Conservation (phyloP, 2,797 vertebrate species). For the Sebastiscus tertius region DNA sequence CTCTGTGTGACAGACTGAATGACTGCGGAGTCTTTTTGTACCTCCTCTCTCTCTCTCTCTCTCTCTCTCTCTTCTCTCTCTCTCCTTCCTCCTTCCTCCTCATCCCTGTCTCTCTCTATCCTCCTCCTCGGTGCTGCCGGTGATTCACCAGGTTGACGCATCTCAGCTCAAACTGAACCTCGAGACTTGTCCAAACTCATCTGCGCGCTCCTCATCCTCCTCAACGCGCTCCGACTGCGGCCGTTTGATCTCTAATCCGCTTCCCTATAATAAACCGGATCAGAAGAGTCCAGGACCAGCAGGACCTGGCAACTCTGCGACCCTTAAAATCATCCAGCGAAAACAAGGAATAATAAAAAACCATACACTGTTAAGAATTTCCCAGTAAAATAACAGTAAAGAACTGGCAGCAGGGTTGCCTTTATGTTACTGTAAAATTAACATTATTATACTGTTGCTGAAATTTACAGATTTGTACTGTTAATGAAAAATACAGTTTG, state of each 20-base stretch:
- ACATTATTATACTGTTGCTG: no score
- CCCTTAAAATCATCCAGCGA: slow-evolving; percentile 4
- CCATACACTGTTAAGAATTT: no score
- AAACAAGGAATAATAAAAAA: no score
- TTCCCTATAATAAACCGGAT: slow-evolving; percentile 47
- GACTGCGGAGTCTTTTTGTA: slow-evolving; percentile 82
- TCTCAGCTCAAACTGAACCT: slow-evolving; percentile 65
- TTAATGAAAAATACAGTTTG: no score
- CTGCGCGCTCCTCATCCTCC: slow-evolving; percentile 35
- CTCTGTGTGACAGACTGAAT: slow-evolving; percentile 73
- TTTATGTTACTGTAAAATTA: no score
- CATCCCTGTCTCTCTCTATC: slow-evolving; percentile 64
- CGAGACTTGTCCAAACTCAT: slow-evolving; percentile 79
- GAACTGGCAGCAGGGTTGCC: no score
- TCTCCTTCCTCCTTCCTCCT: slow-evolving; percentile 50
- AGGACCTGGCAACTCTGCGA: slow-evolving; percentile 4
- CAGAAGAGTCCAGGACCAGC: slow-evolving; percentile 12
- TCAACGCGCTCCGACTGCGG: slow-evolving; percentile 17
- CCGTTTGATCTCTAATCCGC: slow-evolving; percentile 73
- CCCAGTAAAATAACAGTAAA: no score
- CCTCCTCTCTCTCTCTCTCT: slow-evolving; percentile 47
- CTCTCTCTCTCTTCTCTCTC: slow-evolving; percentile 26
- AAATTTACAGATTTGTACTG: no score
- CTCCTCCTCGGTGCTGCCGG: slow-evolving; percentile 56
- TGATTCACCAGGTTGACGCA: slow-evolving; percentile 84